These are phyloP conservation scores for Cataglyphis cursor DNA, from an alignment of 2,888 invertebrate species.

Conservation along the genomic window DNA sequence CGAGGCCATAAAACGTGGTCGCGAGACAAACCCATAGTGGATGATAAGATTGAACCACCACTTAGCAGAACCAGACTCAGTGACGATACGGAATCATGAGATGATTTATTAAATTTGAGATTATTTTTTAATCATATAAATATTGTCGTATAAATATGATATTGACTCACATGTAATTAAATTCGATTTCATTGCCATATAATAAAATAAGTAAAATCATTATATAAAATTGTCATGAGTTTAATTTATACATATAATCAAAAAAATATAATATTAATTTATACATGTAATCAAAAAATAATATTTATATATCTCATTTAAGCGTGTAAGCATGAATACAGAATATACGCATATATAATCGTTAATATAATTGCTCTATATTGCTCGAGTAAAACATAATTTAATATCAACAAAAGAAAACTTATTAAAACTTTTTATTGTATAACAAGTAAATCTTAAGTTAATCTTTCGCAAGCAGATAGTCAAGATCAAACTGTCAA, in stretches of 20 bases:
- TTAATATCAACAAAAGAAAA: not conserved
- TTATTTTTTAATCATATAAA: not conserved
- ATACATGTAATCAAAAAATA: not conserved
- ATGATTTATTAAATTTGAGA: not conserved
- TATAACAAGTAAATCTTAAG: not conserved
- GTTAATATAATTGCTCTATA: not conserved
- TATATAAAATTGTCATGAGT: conserved; percentile 37
- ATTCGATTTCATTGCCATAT: not conserved
- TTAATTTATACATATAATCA: conserved; percentile 39
- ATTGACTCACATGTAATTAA: not conserved
- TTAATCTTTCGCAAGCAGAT: not conserved
- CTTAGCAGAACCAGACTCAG: conserved; percentile 71
- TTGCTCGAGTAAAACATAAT: conserved; percentile 7
- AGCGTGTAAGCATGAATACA: conserved; percentile 35
- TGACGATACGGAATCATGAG: conserved; percentile 22
- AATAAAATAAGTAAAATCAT: conserved; percentile 51
- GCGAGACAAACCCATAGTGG: conserved; percentile 64
- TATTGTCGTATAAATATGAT: not conserved
- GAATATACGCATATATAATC: not conserved
- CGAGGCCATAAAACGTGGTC: conserved; percentile 46
- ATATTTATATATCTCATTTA: conserved; percentile 6
- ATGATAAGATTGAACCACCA: conserved; percentile 79
- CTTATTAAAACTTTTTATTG: not conserved
- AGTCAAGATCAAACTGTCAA: not conserved
- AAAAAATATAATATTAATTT: conserved; percentile 9